Conservation (phyloP, 1,140 invertebrate species). For the Lasioglossum albipes region DNA sequence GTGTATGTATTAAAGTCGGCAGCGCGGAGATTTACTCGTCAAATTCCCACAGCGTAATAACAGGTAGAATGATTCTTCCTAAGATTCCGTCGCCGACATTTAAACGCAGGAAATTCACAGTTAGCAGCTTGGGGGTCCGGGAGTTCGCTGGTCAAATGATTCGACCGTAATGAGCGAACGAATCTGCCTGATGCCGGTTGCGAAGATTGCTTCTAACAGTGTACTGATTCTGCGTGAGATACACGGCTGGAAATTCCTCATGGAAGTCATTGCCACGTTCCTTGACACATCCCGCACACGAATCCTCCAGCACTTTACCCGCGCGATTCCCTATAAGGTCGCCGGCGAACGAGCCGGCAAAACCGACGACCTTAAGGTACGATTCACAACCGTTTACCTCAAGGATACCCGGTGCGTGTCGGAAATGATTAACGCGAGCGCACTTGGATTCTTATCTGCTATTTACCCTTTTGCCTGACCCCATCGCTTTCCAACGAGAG, state of each 20-base stretch:
- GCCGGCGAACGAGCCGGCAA: neutral
- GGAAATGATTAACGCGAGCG: constrained; percentile 38
- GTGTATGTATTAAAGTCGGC: no score
- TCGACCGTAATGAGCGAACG: neutral
- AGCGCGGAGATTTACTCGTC: no score
- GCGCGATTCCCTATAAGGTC: constrained; percentile 3
- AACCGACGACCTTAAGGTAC: constrained; percentile 1
- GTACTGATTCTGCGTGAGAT: neutral
- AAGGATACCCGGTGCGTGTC: constrained; percentile 36
- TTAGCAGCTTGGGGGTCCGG: neutral
- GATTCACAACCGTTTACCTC: neutral
- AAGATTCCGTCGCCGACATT: neutral
- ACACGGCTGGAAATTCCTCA: neutral
- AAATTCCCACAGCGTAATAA: no score
- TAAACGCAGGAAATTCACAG: neutral
- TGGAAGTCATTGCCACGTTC: neutral
- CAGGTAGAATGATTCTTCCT: no score
- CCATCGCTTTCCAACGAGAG: constrained; percentile 6
- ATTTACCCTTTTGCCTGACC: constrained; percentile 42
- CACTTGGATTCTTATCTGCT: constrained; percentile 26
- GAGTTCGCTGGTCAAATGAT: neutral
- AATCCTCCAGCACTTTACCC: neutral
- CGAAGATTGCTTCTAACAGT: neutral
- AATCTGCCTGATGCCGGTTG: neutral
- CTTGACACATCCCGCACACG: constrained; percentile 11